A percentile compares a stretch with the other conserved stretches of the same genome.
Conservation (phyloP, 2,888 invertebrate genomes). For the Chrysolina haemoptera region DNA sequence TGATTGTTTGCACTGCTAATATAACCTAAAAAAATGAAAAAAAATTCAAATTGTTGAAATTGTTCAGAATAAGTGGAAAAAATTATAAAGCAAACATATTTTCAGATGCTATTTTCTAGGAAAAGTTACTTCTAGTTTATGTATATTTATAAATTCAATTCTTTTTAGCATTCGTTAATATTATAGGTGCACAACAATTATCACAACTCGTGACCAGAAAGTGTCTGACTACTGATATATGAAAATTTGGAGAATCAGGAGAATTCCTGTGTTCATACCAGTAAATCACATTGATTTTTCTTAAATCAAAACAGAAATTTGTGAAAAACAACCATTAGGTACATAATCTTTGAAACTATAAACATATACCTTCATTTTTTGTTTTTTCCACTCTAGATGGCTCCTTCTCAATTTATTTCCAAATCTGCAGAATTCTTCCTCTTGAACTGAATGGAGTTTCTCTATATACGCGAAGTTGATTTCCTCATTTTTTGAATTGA, state of each 20-base stretch:
- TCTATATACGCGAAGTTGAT: constrained; percentile 30
- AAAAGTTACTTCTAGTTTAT: not conserved
- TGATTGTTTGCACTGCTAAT: constrained; percentile 46
- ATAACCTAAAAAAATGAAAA: constrained; percentile 44
- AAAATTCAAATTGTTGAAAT: not conserved
- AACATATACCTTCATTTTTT: constrained; percentile 22
- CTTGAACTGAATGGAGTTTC: constrained; percentile 38
- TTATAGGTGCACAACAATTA: not conserved
- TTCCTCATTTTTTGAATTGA: not conserved
- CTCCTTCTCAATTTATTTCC: constrained; percentile 39
- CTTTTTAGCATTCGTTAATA: not conserved
- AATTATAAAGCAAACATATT: not conserved
- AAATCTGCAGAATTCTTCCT: constrained; percentile 33
- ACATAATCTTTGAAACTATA: not conserved
- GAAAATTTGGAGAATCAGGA: not conserved
- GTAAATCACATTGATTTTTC: constrained; percentile 18
- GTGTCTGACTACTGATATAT: not conserved
- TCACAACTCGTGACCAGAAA: not conserved
- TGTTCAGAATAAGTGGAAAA: not conserved
- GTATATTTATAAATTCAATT: not conserved
- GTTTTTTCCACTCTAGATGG: constrained; percentile 39
- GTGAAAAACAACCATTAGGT: constrained; percentile 1
- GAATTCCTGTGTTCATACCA: constrained; percentile 3
- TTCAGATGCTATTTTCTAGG: not conserved
- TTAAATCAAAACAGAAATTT: not conserved